These are phyloP conservation scores for Ethmia dodecea DNA, from an alignment of 2,888 invertebrate species.

Conservation along the genomic window DNA sequence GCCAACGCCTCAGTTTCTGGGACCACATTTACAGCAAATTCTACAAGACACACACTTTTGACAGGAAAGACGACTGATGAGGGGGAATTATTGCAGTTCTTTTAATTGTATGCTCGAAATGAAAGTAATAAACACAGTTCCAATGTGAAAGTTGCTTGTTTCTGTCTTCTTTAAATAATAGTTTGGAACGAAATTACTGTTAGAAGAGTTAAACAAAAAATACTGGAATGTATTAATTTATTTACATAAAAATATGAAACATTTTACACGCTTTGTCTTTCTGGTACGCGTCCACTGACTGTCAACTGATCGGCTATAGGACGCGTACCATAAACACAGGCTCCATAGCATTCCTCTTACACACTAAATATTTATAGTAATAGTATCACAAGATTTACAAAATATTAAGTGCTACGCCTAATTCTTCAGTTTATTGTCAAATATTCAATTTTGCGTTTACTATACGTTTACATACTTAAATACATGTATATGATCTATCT, in stretches of 20 bases:
- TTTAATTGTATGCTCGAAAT: too few species aligned
- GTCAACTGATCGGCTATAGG: too few species aligned
- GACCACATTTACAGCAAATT: slow-evolving; percentile 52
- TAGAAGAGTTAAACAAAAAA: too few species aligned
- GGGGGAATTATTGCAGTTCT: background rate
- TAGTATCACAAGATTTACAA: slow-evolving; percentile 16
- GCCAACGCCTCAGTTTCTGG: slow-evolving; percentile 47
- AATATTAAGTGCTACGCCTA: slow-evolving; percentile 14
- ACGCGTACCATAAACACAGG: too few species aligned
- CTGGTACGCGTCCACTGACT: too few species aligned
- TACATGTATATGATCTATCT: background rate
- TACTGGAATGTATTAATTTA: too few species aligned
- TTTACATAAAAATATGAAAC: slow-evolving; percentile 3
- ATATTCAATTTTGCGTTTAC: background rate
- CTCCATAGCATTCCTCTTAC: background rate
- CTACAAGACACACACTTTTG: slow-evolving; percentile 31
- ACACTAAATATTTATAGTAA: slow-evolving; percentile 6
- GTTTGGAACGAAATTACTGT: too few species aligned
- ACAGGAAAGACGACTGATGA: slow-evolving; percentile 10
- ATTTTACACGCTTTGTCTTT: too few species aligned
- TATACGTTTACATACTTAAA: background rate
- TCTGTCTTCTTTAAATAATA: too few species aligned
- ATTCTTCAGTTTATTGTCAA: slow-evolving; percentile 2
- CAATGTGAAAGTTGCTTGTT: too few species aligned
- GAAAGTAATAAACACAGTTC: too few species aligned